Evolutionary conservation across 1,140 invertebrate genomes (phyloP).

Genomic region (Andrena cerasifolii): DNA sequence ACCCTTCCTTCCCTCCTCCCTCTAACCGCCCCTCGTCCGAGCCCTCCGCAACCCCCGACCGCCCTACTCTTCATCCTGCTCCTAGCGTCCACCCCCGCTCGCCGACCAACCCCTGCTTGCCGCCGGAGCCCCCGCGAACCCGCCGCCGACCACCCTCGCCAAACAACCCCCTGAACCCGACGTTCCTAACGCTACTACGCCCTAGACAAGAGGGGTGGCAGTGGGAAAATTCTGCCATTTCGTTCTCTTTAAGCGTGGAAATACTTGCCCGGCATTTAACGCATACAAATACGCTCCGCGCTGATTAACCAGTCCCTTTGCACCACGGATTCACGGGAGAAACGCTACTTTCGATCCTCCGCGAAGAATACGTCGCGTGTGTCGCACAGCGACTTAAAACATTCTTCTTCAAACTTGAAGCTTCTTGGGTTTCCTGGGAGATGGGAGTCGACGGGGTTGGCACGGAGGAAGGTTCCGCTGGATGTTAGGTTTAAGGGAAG

Average conservation of each 20-base stretch:
- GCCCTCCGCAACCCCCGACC: conserved; percentile 8
- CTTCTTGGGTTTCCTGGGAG: too few relatives aligned
- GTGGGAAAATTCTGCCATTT: conserved; percentile 51
- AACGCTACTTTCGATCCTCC: not conserved
- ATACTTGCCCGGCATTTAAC: conserved; percentile 54
- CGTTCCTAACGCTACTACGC: conserved; percentile 38
- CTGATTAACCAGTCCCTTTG: conserved; percentile 13
- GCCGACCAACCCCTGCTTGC: conserved; percentile 39
- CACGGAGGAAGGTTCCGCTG: too few relatives aligned
- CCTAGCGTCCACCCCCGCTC: too few relatives aligned
- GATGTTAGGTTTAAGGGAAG: too few relatives aligned
- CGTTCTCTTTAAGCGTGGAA: conserved; percentile 59
- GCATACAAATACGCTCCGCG: conserved; percentile 44
- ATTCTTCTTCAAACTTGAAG: too few relatives aligned
- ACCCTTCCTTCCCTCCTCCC: conserved; percentile 52
- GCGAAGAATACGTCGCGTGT: not conserved
- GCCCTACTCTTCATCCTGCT: too few relatives aligned
- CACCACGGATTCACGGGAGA: not conserved
- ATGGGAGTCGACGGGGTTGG: too few relatives aligned
- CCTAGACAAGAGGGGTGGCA: conserved; percentile 39
- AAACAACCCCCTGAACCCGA: conserved; percentile 65
- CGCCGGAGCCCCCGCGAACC: conserved; percentile 22
- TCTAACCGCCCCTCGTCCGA: conserved; percentile 17
- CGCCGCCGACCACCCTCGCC: conserved; percentile 61
- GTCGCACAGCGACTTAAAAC: too few relatives aligned